Evolutionary conservation across 2,113 vertebrate genomes (phyloP), one percentile per base, ranked within the genome.

Genomic region (Phalacrocorax aristotelis): DNA sequence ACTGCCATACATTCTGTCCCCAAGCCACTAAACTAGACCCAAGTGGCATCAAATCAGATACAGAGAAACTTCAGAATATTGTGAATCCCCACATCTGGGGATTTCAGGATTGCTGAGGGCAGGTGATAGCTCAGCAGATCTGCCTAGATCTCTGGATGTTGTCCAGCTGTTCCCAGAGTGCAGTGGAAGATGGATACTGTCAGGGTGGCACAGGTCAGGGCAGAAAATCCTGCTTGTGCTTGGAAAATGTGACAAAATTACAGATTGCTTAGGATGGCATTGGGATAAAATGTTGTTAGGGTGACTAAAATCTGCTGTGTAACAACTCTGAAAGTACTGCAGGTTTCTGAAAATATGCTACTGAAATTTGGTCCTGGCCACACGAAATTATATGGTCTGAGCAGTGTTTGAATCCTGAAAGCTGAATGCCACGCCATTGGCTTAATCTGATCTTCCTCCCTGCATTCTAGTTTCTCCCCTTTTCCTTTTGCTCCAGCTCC

Each of bases 241-340:
- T 2, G 2, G 78, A 89, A 92, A 92, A 90, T 93, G 72, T 95
- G 88, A 97, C 71, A 78, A 90, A 92, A 95, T n/a, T 93, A 40
- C 82, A 87, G 34, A 93, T 52, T 90, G 72, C 52, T 64, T 72
- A 87, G 86, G 62, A 21, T 71, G 51, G 51, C 38, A 64, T 27
- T 13, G 38, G 77, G 83, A 78, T 89, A 81, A 87, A 94, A 75
- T 1, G 2, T 34, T 87, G 51, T 92, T 75, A 93, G 58, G 44
- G 34, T 62, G n/a, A 71, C 64, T 62, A 94, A 89, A 95, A 87
- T 77, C 52, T 96, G 80, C 86, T 81, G 44, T 71, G 72, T 42
- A 74, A 42, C 46, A 40, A 74, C 70, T 96, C 68, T 80, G 78
- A 85, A 85, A 90, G n/a, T 61, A 57, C 11, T 89, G 27, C 27